Evolutionary conservation across 2,797 vertebrate genomes (phyloP).

Genomic region (Eremophila alpestris): DNA sequence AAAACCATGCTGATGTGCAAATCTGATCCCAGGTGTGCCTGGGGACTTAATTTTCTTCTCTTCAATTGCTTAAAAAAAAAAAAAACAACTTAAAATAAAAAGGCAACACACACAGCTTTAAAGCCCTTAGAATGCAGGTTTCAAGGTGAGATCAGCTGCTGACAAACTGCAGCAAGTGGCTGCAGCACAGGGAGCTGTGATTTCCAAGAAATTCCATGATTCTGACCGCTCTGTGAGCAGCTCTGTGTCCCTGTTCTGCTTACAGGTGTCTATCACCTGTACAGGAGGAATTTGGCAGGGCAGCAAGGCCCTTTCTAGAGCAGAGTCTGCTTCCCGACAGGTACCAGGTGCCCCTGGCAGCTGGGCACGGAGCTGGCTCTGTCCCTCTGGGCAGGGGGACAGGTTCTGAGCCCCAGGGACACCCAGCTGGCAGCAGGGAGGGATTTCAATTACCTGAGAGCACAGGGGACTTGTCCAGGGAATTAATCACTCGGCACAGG

Average conservation of each 20-base stretch:
- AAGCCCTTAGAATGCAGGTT: background rate
- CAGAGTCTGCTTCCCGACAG: background rate
- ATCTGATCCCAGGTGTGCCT: background rate
- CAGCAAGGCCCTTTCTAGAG: background rate
- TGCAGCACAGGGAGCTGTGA: background rate
- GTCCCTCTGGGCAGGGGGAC: background rate
- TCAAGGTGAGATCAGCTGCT: background rate
- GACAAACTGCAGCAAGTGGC: background rate
- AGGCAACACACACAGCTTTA: background rate
- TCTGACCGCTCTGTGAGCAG: background rate
- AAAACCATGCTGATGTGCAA: background rate
- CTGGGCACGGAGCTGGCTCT: rapidly evolving
- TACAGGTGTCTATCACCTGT: background rate
- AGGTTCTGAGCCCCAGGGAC: background rate
- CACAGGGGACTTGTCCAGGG: background rate
- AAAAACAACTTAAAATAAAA: background rate
- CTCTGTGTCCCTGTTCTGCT: background rate
- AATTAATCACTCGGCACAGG: background rate
- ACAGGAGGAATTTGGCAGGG: background rate
- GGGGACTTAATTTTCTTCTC: background rate
- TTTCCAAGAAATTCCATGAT: background rate
- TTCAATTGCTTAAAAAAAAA: background rate
- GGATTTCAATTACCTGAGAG: background rate
- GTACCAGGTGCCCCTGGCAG: background rate
- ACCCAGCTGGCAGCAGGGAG: background rate